These are phyloP conservation scores for Dryobates pubescens DNA, from an alignment of 2,797 vertebrate species.

Conservation along the genomic window DNA sequence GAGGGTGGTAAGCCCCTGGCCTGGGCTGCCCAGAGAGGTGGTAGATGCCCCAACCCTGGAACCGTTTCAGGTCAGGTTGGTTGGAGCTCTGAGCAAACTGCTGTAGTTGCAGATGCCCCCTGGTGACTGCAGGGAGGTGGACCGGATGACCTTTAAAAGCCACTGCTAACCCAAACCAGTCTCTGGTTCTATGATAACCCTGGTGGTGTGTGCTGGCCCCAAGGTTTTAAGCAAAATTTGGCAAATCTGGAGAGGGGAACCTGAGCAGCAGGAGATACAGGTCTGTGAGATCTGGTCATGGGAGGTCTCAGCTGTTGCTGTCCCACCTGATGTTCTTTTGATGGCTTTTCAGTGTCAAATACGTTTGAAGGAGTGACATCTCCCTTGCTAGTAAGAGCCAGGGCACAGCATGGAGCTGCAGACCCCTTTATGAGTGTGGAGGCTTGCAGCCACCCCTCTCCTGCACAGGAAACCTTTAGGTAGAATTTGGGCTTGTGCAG, in stretches of 20 bases:
- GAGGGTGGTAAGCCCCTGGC: neutral
- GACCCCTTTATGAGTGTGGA: neutral
- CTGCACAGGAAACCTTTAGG: accelerated
- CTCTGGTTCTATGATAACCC: neutral
- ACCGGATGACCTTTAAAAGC: neutral
- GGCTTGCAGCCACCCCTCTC: neutral
- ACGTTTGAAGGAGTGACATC: accelerated
- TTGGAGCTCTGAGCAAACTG: neutral
- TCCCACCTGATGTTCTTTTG: accelerated
- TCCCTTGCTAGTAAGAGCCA: accelerated
- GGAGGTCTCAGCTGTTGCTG: neutral
- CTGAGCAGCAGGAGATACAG: accelerated
- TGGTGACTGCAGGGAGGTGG: neutral
- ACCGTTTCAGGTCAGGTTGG: neutral
- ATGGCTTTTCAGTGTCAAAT: no score
- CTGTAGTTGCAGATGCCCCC: neutral
- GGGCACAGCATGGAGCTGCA: neutral
- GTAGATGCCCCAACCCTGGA: neutral
- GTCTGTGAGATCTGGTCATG: accelerated
- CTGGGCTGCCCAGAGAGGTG: neutral
- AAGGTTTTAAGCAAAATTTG: no score
- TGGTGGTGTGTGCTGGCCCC: accelerated
- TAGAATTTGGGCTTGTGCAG: neutral
- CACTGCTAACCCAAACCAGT: neutral
- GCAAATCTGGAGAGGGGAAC: accelerated